A percentile compares a stretch with the other conserved stretches of the same genome.
Conservation (phyloP, 2,888 invertebrate genomes). For the Labia minor region DNA sequence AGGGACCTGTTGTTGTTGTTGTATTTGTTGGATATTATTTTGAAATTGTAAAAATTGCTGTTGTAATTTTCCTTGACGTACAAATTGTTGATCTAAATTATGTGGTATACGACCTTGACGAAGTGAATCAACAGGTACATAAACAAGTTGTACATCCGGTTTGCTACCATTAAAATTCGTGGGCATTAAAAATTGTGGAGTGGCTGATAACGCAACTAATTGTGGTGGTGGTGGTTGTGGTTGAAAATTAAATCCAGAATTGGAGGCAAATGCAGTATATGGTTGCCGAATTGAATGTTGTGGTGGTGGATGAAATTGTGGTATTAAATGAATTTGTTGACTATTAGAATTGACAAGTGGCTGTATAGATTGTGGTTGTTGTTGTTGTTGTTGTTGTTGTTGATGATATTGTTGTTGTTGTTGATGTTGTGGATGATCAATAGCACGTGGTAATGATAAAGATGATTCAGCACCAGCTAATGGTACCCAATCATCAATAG, state of each 20-base stretch:
- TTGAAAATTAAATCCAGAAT: background rate
- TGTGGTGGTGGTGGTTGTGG: too few species aligned
- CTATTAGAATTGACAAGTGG: too few species aligned
- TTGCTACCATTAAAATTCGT: conserved; percentile 42
- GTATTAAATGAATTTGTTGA: conserved; percentile 14
- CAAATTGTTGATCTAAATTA: conserved; percentile 19
- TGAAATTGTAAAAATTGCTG: conserved; percentile 34
- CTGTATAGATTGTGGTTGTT: conserved; percentile 15
- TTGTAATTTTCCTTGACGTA: conserved; percentile 24
- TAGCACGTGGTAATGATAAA: background rate
- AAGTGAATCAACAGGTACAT: conserved; percentile 68
- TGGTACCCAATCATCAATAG: background rate
- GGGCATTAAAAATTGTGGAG: conserved; percentile 26
- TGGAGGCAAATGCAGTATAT: conserved; percentile 24
- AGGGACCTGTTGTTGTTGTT: conserved; percentile 16
- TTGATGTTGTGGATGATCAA: background rate
- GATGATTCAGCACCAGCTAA: background rate
- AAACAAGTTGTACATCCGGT: conserved; percentile 62
- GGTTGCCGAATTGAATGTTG: conserved; percentile 24
- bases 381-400: conserved; percentile 22
- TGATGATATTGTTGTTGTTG: conserved; percentile 25
- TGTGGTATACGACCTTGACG: conserved; percentile 34
- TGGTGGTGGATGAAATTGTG: conserved; percentile 22
- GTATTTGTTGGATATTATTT: conserved; percentile 34
- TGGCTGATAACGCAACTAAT: background rate